These are phyloP conservation scores for Lutraria rhynchaena DNA, from an alignment of 1,140 invertebrate species.

Conservation along the genomic window DNA sequence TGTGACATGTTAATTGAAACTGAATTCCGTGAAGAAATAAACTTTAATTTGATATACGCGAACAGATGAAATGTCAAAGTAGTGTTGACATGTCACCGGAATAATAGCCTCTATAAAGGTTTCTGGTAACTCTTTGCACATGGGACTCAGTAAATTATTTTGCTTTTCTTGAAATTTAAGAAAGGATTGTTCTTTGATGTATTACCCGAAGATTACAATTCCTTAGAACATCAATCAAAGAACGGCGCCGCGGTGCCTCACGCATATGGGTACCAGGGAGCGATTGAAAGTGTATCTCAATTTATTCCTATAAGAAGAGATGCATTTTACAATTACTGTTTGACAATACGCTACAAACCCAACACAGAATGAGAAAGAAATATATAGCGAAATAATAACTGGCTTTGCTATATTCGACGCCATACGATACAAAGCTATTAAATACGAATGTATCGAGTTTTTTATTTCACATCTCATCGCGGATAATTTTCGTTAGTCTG, in stretches of 20 bases:
- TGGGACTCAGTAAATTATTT: conserved; percentile 42
- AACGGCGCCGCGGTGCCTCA: background rate
- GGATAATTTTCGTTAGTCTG: no score
- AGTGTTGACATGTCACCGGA: conserved; percentile 36
- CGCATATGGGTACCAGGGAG: conserved; percentile 19
- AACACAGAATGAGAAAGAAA: no score
- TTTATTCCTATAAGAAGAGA: no score
- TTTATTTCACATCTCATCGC: no score
- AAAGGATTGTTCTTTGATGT: conserved; percentile 26
- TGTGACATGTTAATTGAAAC: conserved; percentile 36
- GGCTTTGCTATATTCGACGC: no score
- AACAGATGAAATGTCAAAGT: conserved; percentile 52
- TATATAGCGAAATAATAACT: no score
- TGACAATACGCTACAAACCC: no score
- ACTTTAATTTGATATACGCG: conserved; percentile 52
- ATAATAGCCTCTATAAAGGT: conserved; percentile 36
- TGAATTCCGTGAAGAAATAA: conserved; percentile 52
- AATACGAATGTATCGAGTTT: no score
- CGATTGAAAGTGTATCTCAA: no score
- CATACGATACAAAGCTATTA: no score
- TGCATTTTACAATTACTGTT: no score
- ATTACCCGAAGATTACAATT: conserved; percentile 31
- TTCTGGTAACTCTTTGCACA: conserved; percentile 26
- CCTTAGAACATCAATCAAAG: conserved; percentile 21
- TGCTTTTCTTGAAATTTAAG: conserved; percentile 39